Percentiles rank a stretch among this genome's conserved stretches.
These are phyloP conservation scores for Limnephilus marmoratus DNA, from an alignment of 2,888 invertebrate genomes.

Conservation along the genomic window DNA sequence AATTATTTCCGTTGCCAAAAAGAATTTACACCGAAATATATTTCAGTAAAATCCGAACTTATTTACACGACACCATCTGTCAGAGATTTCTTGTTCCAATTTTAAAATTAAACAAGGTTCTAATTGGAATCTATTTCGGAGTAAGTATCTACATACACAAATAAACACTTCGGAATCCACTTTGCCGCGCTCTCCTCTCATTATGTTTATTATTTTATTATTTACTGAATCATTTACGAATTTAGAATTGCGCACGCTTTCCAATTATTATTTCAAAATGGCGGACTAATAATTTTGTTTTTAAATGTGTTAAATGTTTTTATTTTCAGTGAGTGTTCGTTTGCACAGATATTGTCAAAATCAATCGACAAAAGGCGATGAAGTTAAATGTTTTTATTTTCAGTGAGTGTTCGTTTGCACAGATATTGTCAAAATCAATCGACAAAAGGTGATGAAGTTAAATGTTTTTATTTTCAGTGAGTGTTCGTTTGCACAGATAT, in stretches of 20 bases:
- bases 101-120: slow-evolving; percentile 75
- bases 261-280: slow-evolving; percentile 2
- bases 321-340: background rate
- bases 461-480: too few species aligned
- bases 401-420: too few species aligned
- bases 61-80: slow-evolving; percentile 77
- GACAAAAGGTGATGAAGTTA: too few species aligned
- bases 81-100: slow-evolving; percentile 75
- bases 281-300: slow-evolving; percentile 6
- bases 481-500: too few species aligned
- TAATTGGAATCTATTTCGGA: slow-evolving; percentile 77
- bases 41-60: slow-evolving; percentile 66
- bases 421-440: too few species aligned
- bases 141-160: slow-evolving; percentile 62
- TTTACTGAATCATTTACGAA: slow-evolving; percentile 79
- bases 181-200: slow-evolving; percentile 60
- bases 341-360: background rate
- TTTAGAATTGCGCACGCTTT: slow-evolving; percentile 71
- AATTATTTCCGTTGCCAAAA: background rate
- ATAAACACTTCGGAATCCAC: slow-evolving; percentile 66
- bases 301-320: background rate
- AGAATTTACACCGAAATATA: background rate
- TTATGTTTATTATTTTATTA: slow-evolving; percentile 73
- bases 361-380: background rate
- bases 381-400: too few species aligned